Percentiles rank a stretch among this genome's conserved stretches.
Conservation (phyloP, 2,888 invertebrate species). For the Spisula solida region DNA sequence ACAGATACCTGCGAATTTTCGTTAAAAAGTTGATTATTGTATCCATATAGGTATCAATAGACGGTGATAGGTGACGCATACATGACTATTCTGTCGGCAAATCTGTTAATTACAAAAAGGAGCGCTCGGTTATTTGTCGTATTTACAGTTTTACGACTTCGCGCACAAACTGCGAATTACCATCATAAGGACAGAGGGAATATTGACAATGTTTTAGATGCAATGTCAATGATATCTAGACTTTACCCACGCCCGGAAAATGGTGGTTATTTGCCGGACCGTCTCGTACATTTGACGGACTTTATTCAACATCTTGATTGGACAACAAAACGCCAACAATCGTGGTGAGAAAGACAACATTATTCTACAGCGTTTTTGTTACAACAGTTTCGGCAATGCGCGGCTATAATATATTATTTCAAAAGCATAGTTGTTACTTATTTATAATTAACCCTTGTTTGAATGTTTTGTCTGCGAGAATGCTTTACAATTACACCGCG, state of each 20-base stretch:
- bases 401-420: neutral
- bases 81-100: constrained; percentile 35
- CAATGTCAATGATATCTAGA: neutral
- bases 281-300: neutral
- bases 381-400: neutral
- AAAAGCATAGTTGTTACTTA: too few species aligned
- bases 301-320: neutral
- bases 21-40: constrained; percentile 26
- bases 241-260: neutral
- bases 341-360: neutral
- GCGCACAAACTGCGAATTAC: constrained; percentile 45
- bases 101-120: constrained; percentile 57
- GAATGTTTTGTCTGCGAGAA: too few species aligned
- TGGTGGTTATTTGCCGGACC: neutral
- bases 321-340: neutral
- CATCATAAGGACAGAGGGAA: neutral
- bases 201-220: constrained; percentile 23
- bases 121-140: constrained; percentile 30
- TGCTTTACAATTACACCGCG: too few species aligned
- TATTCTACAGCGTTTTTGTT: neutral
- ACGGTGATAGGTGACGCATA: constrained; percentile 21
- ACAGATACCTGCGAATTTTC: constrained; percentile 48
- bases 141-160: constrained; percentile 45
- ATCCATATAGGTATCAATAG: neutral
- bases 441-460: too few species aligned